Percentiles rank a stretch among this genome's conserved stretches.
phyloP scores from a whole-genome alignment of 1,140 invertebrate species.

The Drosophila albomicans region DNA sequence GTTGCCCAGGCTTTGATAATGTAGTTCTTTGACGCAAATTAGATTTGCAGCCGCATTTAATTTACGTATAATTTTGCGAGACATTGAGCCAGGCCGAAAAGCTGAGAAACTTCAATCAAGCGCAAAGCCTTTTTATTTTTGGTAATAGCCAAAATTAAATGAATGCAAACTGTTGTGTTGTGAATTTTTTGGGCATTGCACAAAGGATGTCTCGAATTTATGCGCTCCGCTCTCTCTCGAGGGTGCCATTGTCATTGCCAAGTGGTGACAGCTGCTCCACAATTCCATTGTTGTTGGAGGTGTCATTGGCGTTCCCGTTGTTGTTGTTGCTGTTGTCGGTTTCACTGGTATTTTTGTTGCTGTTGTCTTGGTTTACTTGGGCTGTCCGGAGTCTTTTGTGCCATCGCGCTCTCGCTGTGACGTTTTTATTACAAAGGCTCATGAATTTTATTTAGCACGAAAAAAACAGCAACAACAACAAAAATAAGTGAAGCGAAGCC shows the following conservation, averaged over 20 bases:
- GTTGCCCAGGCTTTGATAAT: conserved; percentile 2
- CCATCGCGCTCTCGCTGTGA: conserved; percentile 57
- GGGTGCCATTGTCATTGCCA: conserved; percentile 77
- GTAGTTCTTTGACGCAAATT: conserved; percentile 50
- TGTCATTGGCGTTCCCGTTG: background rate
- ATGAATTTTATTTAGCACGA: conserved; percentile 78
- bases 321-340: conserved; percentile 2
- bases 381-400: conserved; percentile 59
- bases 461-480: conserved; percentile 6
- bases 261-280: conserved; percentile 68
- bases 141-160: conserved; percentile 81
- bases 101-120: conserved; percentile 67
- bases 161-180: conserved; percentile 73
- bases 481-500: conserved; percentile 1
- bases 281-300: background rate
- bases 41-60: conserved; percentile 64
- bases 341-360: conserved; percentile 4
- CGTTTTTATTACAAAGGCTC: conserved; percentile 80
- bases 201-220: conserved; percentile 76
- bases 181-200: conserved; percentile 61
- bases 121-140: conserved; percentile 79
- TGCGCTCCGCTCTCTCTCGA: conserved; percentile 53
- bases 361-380: conserved; percentile 4
- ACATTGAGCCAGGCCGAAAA: conserved; percentile 47
- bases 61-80: conserved; percentile 71